These are phyloP conservation scores for Pedionomus torquatus DNA, from an alignment of 2,113 vertebrate genomes.

Conservation along the genomic window DNA sequence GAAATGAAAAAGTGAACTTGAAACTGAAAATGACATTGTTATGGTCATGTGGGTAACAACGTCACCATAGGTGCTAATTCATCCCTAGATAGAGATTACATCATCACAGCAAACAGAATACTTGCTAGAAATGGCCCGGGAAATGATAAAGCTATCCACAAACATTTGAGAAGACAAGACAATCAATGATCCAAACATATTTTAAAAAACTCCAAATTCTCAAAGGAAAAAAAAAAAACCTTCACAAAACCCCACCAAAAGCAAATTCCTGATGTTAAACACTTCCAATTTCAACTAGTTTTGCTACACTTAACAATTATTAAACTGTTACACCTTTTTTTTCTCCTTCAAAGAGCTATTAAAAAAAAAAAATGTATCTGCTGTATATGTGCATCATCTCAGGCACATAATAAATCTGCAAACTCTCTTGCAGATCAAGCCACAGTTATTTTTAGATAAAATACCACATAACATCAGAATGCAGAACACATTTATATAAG, in stretches of 20 bases:
- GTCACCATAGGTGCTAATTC: background rate
- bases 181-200: background rate
- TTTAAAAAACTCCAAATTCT: background rate
- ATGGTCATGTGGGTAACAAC: background rate
- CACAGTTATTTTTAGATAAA: background rate
- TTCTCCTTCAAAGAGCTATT: background rate
- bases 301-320: background rate
- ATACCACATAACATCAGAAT: background rate
- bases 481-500: background rate
- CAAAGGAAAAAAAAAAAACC: background rate
- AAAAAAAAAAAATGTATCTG: background rate
- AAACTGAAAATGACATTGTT: background rate
- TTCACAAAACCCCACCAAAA: background rate
- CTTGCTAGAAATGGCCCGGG: background rate
- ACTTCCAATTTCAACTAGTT: background rate
- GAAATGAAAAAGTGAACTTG: background rate
- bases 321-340: background rate
- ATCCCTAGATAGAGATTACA: background rate
- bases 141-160: slow-evolving; percentile 22
- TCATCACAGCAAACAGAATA: background rate
- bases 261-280: slow-evolving; percentile 5
- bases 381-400: background rate
- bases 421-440: background rate
- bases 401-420: background rate
- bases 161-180: slow-evolving; percentile 21